phyloP scores from a whole-genome alignment of 2,888 invertebrate species.

The Tineola bisselliella region DNA sequence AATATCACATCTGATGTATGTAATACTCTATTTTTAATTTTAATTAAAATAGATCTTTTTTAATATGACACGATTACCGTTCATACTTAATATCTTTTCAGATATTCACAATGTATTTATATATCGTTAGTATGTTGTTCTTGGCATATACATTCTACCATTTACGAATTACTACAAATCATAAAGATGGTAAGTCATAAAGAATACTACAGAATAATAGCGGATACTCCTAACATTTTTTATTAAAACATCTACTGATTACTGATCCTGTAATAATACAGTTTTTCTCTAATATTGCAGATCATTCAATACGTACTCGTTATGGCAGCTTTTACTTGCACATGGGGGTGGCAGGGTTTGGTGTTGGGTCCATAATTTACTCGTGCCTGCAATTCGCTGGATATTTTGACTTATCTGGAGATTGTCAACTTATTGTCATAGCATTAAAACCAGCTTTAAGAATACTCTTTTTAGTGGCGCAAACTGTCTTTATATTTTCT shows the following conservation, averaged over 20 bases:
- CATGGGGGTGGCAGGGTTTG: constrained; percentile 73
- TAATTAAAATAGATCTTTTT: background rate
- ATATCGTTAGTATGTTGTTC: constrained; percentile 75
- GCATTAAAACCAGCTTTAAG: constrained; percentile 72
- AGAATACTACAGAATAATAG: too few species aligned
- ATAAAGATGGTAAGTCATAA: constrained; percentile 38
- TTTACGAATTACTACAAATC: constrained; percentile 49
- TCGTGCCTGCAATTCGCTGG: constrained; percentile 77
- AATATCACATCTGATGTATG: constrained; percentile 56
- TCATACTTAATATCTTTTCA: constrained; percentile 30
- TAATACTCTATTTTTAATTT: too few species aligned
- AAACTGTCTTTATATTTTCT: constrained; percentile 78
- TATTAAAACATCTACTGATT: background rate
- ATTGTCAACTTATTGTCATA: constrained; percentile 68
- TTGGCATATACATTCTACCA: constrained; percentile 75
- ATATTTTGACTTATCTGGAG: constrained; percentile 72
- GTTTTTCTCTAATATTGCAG: background rate
- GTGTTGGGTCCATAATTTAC: constrained; percentile 77
- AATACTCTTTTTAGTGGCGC: constrained; percentile 73
- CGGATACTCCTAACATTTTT: too few species aligned
- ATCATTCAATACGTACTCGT: constrained; percentile 28
- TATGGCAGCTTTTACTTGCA: constrained; percentile 72
- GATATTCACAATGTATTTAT: constrained; percentile 79
- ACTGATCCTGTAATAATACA: too few species aligned
- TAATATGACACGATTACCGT: too few species aligned